These are phyloP conservation scores for Cyprinodon diabolis DNA, from an alignment of 2,797 vertebrate genomes.

Conservation along the genomic window DNA sequence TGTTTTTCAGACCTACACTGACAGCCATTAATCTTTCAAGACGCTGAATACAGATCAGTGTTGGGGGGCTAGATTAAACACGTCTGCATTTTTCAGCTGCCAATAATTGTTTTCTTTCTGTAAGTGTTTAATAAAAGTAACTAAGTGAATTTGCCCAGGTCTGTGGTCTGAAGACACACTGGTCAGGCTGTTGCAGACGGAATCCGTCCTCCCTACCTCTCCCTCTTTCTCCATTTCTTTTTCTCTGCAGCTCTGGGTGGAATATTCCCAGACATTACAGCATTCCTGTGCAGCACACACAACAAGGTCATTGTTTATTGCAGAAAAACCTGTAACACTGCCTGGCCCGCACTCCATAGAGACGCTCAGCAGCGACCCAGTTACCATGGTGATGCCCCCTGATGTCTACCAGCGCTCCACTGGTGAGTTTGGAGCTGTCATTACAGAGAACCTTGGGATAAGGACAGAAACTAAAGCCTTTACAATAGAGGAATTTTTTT, in stretches of 20 bases:
- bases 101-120: constrained; percentile 41
- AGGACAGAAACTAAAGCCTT: background rate
- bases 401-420: constrained; percentile 66
- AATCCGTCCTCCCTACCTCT: constrained; percentile 22
- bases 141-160: constrained; percentile 59
- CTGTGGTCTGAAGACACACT: constrained; percentile 49
- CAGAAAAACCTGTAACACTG: constrained; percentile 86
- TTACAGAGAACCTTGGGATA: constrained; percentile 11
- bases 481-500: background rate
- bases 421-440: constrained; percentile 57
- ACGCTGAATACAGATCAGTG: constrained; percentile 40
- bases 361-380: constrained; percentile 74
- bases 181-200: constrained; percentile 44
- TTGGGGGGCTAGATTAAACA: constrained; percentile 40
- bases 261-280: constrained; percentile 84
- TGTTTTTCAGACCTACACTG: constrained; percentile 30
- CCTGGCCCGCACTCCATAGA: constrained; percentile 77
- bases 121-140: constrained; percentile 57
- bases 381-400: constrained; percentile 75
- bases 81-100: constrained; percentile 36
- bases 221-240: constrained; percentile 5
- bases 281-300: constrained; percentile 86
- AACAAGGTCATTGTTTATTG: constrained; percentile 88
- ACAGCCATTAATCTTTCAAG: constrained; percentile 53
- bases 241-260: constrained; percentile 62